phyloP scores from a whole-genome alignment of 2,797 vertebrate species.

The Mallotus villosus region DNA sequence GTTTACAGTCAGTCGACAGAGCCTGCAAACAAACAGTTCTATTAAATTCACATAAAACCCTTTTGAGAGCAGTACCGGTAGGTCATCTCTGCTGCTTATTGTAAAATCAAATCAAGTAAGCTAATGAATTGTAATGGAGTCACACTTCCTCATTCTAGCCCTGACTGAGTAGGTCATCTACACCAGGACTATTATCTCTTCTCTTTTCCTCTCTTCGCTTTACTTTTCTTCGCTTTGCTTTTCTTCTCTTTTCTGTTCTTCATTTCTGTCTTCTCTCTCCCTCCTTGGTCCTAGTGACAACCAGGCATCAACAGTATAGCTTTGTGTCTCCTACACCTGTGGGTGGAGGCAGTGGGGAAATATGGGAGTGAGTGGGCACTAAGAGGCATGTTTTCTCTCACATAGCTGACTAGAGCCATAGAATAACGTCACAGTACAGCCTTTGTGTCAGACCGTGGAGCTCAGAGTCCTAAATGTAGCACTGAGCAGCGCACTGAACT shows the following conservation, averaged over 20 bases:
- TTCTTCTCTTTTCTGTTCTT: background rate
- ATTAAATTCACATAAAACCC: too few species aligned
- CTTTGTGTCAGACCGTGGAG: background rate
- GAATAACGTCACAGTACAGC: background rate
- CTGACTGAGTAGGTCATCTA: background rate
- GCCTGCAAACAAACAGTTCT: too few species aligned
- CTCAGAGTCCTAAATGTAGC: background rate
- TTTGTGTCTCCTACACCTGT: constrained; percentile 1
- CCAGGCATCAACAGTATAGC: background rate
- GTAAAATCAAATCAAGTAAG: background rate
- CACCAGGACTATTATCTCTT: background rate
- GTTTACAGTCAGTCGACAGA: too few species aligned
- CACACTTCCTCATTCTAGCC: background rate
- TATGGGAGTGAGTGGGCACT: background rate
- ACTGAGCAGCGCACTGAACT: background rate
- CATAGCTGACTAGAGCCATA: background rate
- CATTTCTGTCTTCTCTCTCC: background rate
- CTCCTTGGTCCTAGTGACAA: background rate
- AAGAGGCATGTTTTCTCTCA: background rate
- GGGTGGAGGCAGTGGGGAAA: background rate
- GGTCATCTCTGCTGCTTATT: background rate
- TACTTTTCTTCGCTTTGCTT: background rate
- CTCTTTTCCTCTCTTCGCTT: too few species aligned
- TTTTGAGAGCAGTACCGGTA: too few species aligned
- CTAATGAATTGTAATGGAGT: background rate